Base-by-base conservation (phyloP, 1,140 invertebrate species). In the Apocrypta bakeri region DNA sequence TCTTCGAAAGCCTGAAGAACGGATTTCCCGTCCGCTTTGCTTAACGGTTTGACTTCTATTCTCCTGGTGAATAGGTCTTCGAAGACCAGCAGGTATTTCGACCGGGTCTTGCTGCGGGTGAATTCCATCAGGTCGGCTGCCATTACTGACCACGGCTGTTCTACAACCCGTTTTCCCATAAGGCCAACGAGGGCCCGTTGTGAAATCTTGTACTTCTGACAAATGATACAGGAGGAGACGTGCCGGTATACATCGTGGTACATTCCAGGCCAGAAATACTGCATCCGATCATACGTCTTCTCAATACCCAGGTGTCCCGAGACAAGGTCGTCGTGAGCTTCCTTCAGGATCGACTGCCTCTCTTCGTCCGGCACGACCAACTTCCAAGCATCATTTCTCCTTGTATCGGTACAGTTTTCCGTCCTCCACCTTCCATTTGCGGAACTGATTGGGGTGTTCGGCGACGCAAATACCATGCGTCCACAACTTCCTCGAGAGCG, bases 41-140 rank as follows among this genome's bases (percentile, higher is more conserved):
- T 42, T 9, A 79, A 25, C 6, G 40, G 48, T 25, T 78, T 66
- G 6, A 66, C 31, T 24, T 66, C 63, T n/a, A 78, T 42, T 31
- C 72, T 48, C 2, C 72, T 88, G 3, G 86, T 87, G 77, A 90
- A 88, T 17, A 86, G 84, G 85, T 91, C 89, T 17, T 86, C 83
- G 1, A 89, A 68, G 1, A 91, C 88, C 11, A 91, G 42, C 1
- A 91, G 74, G 79, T 88, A 90, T 2, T 74, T 74, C 12, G 14
- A 2, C 12, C 21, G 17, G 4, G 1, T 17, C 24, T 74, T 74
- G 40, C 72, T 74, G 2, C 24, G 33, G 7, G 72, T 37, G 11
- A 74, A 74, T 40, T 74, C 89, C 61, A 89, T 86, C 4, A 87
- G 61, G 82, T 90, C 88, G 1, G 78, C 77, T 0, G 86, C 85